These are phyloP conservation scores for Itoplectis maculator DNA, from an alignment of 2,888 invertebrate genomes.

Conservation along the genomic window DNA sequence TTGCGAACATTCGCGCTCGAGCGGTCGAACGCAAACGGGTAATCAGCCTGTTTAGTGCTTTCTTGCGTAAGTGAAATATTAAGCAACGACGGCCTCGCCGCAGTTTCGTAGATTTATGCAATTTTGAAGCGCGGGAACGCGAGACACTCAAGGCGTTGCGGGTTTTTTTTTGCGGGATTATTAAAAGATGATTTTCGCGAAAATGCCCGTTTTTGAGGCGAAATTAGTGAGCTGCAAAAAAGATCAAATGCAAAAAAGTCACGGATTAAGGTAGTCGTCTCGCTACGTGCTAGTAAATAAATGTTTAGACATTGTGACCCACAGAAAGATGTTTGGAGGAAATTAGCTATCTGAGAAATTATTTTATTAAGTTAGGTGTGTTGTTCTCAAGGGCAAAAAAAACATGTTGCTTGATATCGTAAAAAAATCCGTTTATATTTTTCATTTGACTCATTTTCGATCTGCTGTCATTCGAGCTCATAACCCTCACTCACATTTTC, in stretches of 20 bases:
- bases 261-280: too few relatives aligned
- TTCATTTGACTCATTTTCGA: too few relatives aligned
- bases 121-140: background rate
- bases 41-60: constrained; percentile 5
- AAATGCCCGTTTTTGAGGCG: background rate
- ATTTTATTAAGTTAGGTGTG: too few relatives aligned
- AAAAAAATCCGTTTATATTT: too few relatives aligned
- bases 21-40: background rate
- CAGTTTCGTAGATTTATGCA: background rate
- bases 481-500: too few relatives aligned
- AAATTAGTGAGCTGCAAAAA: background rate
- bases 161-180: background rate
- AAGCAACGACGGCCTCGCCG: background rate
- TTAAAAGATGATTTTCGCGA: background rate
- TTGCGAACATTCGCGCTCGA: constrained; percentile 1
- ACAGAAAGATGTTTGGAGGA: too few relatives aligned
- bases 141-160: background rate
- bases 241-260: background rate
- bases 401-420: too few relatives aligned
- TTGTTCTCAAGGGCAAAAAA: too few relatives aligned
- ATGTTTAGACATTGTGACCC: too few relatives aligned
- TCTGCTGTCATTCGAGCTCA: too few relatives aligned
- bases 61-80: background rate
- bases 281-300: too few relatives aligned
- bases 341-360: too few relatives aligned